Base-by-base conservation (phyloP, 2,113 vertebrate genomes). In the Pterocles burchelli region DNA sequence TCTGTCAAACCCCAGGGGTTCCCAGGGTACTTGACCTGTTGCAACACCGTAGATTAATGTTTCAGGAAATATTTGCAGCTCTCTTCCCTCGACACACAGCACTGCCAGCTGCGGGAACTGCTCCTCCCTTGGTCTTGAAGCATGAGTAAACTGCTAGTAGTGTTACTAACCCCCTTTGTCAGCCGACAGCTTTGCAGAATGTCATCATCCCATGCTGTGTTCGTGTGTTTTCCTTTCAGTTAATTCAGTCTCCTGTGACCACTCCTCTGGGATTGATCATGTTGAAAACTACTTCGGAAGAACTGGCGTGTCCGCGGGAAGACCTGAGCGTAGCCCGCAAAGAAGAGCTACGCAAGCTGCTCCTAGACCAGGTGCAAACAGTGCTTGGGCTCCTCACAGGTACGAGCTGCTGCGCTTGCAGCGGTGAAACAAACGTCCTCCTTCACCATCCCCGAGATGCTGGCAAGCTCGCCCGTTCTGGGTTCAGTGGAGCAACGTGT, bases 231-330 rank as follows among this genome's bases (percentile, higher is more conserved):
- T 70, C 78, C 36, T 51, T 79, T 46, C 97, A 99, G 99, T 96
- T 99, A 96, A 99, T 99, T 97, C 99, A 99, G 98, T 98, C 99
- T 26, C 99, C 99, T 16, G 97, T 98, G 85, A 98, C 99, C 77
- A 99, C 99, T n/a, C 98, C 98, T 7, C 96, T 99, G 52, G 99
- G 99, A 7, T 97, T 99, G 95, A 98, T 99, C 90, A 98, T 99
- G 98, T 96, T 99, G 93, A 99, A 99, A 96, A 99, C 99, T 38
- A 99, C 99, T 6, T 99, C 99, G 0, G 99, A 99, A 96, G 99
- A 99, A 85, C 98, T 99, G 93, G 99, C 99, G 0, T 99, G 99
- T 97, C 99, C 99, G 1, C 98, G 99, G 21, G 99, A 99, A 97
- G 99, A 99, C 95, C 98, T 99, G 61, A 99, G 99, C 4, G 99